A percentile compares a stretch with the other conserved stretches of the same genome.
Evolutionary conservation across 2,888 invertebrate species (phyloP).

Genomic region (Dione vanillae): DNA sequence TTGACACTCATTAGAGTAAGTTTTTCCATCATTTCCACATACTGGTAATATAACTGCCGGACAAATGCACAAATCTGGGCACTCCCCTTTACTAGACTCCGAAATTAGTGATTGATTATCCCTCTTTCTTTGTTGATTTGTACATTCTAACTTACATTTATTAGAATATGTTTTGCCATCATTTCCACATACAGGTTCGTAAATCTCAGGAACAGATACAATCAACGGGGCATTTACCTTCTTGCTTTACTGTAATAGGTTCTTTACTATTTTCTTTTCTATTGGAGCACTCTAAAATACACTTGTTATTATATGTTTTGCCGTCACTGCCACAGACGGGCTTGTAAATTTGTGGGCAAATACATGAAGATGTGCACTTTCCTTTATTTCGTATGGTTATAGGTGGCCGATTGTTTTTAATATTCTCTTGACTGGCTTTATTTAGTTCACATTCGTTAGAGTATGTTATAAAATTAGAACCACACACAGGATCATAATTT

Average conservation of each 20-base stretch:
- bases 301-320: slow-evolving; percentile 47
- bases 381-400: slow-evolving; percentile 30
- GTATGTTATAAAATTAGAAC: slow-evolving; percentile 35
- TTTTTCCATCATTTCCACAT: slow-evolving; percentile 51
- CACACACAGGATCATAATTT: slow-evolving; percentile 46
- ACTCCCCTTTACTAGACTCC: slow-evolving; percentile 12
- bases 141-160: slow-evolving; percentile 43
- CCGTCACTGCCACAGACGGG: slow-evolving; percentile 45
- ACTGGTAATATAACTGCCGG: slow-evolving; percentile 42
- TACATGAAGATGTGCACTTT: slow-evolving; percentile 34
- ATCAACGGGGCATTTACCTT: slow-evolving; percentile 38
- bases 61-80: slow-evolving; percentile 35
- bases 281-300: slow-evolving; percentile 46
- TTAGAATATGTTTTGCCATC: slow-evolving; percentile 45
- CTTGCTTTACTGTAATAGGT: not conserved
- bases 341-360: slow-evolving; percentile 21
- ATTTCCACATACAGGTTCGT: slow-evolving; percentile 52
- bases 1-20: slow-evolving; percentile 78
- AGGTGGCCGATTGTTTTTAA: not conserved
- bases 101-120: not conserved
- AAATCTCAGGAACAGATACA: slow-evolving; percentile 38
- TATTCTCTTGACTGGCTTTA: not conserved
- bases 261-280: slow-evolving; percentile 23
- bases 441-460: slow-evolving; percentile 1
- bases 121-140: slow-evolving; percentile 39